Evolutionary conservation across 2,797 vertebrate species (phyloP).

Genomic region (Pangasius macronema): DNA sequence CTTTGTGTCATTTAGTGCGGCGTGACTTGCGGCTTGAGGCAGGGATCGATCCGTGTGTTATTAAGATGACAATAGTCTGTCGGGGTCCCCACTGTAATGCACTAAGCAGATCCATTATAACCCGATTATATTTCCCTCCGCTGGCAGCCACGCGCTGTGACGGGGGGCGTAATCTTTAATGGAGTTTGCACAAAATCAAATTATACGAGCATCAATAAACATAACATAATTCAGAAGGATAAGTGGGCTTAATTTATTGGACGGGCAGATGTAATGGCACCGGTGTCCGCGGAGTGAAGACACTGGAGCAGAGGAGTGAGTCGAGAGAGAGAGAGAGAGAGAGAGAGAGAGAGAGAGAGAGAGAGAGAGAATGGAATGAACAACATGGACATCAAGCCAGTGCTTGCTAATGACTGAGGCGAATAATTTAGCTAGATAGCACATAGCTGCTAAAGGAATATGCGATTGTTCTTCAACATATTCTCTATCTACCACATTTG

Average conservation of each 20-base stretch:
- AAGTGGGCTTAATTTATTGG: constrained; percentile 88
- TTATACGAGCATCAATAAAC: constrained; percentile 90
- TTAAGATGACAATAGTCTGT: constrained; percentile 81
- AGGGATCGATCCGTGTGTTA: constrained; percentile 83
- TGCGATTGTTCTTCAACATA: background rate
- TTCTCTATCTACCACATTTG: background rate
- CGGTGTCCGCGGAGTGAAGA: constrained; percentile 77
- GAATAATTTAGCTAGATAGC: background rate
- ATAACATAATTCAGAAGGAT: constrained; percentile 90
- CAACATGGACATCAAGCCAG: background rate
- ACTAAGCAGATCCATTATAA: constrained; percentile 89
- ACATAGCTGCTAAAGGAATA: background rate
- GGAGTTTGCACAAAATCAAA: constrained; percentile 94
- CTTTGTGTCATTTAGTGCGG: constrained; percentile 73
- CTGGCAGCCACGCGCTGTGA: constrained; percentile 74
- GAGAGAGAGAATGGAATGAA: background rate
- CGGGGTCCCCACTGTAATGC: constrained; percentile 79
- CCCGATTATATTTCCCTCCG: constrained; percentile 82
- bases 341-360: constrained; percentile 54
- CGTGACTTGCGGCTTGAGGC: constrained; percentile 71
- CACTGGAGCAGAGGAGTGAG: constrained; percentile 66
- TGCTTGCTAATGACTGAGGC: background rate
- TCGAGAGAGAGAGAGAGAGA: constrained; percentile 55
- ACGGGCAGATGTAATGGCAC: constrained; percentile 76
- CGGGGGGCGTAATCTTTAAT: constrained; percentile 83